A percentile compares a stretch with the other conserved stretches of the same genome.
Conservation (phyloP, 2,113 vertebrate genomes). For the Poecilia latipinna region DNA sequence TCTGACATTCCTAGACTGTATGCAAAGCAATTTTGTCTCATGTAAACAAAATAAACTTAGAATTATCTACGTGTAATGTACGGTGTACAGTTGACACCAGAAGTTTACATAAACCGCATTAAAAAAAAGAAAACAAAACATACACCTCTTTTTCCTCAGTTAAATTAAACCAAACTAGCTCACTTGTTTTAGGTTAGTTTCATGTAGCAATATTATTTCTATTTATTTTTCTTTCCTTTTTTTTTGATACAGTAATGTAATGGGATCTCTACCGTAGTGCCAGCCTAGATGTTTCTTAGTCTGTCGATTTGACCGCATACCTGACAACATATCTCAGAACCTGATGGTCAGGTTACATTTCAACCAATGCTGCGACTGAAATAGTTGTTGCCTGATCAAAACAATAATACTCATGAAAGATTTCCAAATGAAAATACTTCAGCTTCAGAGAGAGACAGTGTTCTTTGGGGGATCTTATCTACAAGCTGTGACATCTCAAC, state of each 20-base stretch:
- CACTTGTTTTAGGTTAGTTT: too few species aligned
- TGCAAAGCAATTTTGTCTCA: constrained; percentile 12
- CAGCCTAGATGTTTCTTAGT: constrained; percentile 34
- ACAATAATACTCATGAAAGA: neutral
- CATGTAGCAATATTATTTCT: too few species aligned
- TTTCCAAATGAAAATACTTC: constrained; percentile 18
- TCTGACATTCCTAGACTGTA: constrained; percentile 4
- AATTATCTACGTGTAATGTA: neutral
- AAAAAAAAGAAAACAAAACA: too few species aligned
- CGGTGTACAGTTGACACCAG: neutral
- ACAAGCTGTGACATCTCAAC: constrained; percentile 63
- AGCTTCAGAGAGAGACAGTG: constrained; percentile 60
- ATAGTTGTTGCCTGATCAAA: neutral
- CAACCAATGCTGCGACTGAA: neutral
- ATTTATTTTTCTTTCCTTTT: neutral
- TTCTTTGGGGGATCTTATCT: constrained; percentile 63
- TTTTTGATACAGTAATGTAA: constrained; percentile 13
- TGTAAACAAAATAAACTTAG: neutral
- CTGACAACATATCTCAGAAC: constrained; percentile 16
- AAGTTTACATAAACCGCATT: too few species aligned
- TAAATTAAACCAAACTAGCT: neutral
- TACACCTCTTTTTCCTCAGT: neutral
- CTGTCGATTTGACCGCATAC: constrained; percentile 23
- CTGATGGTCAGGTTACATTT: constrained; percentile 11
- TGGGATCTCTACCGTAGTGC: constrained; percentile 31